phyloP scores from a whole-genome alignment of 1,140 invertebrate genomes.

The Drosophila chauvacae region DNA sequence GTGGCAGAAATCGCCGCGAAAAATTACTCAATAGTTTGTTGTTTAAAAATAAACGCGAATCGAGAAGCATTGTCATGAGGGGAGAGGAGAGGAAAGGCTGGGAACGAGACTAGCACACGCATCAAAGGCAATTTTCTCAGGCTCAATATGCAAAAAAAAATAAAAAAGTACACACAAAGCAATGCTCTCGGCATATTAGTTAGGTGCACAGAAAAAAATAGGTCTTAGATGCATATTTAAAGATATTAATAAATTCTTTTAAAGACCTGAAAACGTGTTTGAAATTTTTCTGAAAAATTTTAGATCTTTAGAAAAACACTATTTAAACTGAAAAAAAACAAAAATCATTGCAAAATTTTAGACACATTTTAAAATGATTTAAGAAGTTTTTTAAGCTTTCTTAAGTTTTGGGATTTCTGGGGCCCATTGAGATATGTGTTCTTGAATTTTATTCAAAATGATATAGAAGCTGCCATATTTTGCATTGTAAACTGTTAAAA shows the following conservation, averaged over 20 bases:
- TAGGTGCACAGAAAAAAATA: background rate
- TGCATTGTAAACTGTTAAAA: too few species aligned
- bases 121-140: slow-evolving; percentile 73
- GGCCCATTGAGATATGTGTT: too few species aligned
- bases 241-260: background rate
- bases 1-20: slow-evolving; percentile 29
- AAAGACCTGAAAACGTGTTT: background rate
- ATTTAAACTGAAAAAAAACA: too few species aligned
- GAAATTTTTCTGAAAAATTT: background rate
- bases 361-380: too few species aligned
- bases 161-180: slow-evolving; percentile 29
- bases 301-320: too few species aligned
- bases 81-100: slow-evolving; percentile 1
- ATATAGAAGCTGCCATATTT: too few species aligned
- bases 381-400: background rate
- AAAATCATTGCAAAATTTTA: too few species aligned
- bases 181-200: slow-evolving; percentile 11
- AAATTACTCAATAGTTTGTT: slow-evolving; percentile 74
- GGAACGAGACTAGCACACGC: slow-evolving; percentile 52
- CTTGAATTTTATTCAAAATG: too few species aligned
- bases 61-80: slow-evolving; percentile 61
- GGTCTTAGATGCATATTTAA: background rate
- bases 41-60: slow-evolving; percentile 77
- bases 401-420: too few species aligned
- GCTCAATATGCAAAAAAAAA: slow-evolving; percentile 54